Base-by-base conservation (phyloP, 1,140 invertebrate genomes). In the Oedothorax gibbosus region DNA sequence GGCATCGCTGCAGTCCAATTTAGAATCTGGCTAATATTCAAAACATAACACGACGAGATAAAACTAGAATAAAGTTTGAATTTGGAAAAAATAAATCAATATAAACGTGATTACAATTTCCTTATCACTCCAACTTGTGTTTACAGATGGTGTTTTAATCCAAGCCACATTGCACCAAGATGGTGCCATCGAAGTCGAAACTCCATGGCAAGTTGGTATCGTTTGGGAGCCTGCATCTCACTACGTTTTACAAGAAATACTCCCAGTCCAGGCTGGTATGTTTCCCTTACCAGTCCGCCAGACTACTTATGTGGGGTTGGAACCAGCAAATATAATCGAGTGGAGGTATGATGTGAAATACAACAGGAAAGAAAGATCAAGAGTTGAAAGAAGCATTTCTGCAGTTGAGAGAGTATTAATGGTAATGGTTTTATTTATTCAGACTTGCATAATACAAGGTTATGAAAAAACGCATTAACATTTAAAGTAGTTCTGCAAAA, bases 251-350 rank as follows among this genome's bases (percentile, higher is more conserved):
- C 95, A 97, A 91, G 94, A 95, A 0, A 94, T 95, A 5, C 91
- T 98, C 87, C 95, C 96, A 3, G 95, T 97, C 1, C 96, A 97
- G 91, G 95, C 96, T 14, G 96, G 97, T 91, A 96, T 98, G 93
- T 88, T 97, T 88, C 96, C 96, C 0, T 94, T 97, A 0, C 96
- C 96, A 4, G 95, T 95, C 1, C 96, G 96, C 89, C 96, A 98
- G 89, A 93, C 85, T 12, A 80, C 84, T 20, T 87, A 76, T 35
- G 75, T 95, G 0, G 96, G 86, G 21, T 35, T 86, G 35, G 87
- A 98, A 88, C 90, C 98, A 49, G 95, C 97, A 0, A 98, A 98
- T 89, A 92, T 96, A 83, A 96, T 99, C 86, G 97, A 98, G 91
- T 99, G 97, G 97, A 92, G 96, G 62, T 99, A 98, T 87, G 86